phyloP scores from a whole-genome alignment of 2,113 vertebrate species.

The Lanius ludovicianus region DNA sequence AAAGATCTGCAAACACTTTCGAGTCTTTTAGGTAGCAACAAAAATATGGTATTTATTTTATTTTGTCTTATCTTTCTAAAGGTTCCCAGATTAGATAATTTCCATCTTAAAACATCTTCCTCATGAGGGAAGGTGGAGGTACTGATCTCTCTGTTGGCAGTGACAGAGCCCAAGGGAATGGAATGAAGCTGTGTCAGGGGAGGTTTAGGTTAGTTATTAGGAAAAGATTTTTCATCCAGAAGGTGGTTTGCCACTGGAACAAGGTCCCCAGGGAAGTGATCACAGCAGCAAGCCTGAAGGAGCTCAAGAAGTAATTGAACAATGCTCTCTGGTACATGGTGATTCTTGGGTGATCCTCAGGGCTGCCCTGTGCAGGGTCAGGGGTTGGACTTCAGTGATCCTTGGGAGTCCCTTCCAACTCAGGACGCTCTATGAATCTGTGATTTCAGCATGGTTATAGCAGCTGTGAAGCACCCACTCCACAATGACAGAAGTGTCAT shows the following conservation, averaged over 20 bases:
- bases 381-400: no score
- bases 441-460: rapidly evolving
- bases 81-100: not conserved
- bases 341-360: not conserved
- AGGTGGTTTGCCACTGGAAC: not conserved
- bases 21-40: not conserved
- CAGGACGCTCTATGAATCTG: not conserved
- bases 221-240: not conserved
- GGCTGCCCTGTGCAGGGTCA: not conserved
- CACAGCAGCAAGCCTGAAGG: not conserved
- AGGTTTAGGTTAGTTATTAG: not conserved
- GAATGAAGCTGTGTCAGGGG: not conserved
- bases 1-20: not conserved
- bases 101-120: not conserved
- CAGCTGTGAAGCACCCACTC: not conserved
- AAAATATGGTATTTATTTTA: not conserved
- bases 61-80: not conserved
- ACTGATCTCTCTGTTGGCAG: not conserved
- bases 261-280: not conserved
- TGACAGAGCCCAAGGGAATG: not conserved
- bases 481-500: not conserved
- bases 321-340: not conserved
- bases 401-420: not conserved
- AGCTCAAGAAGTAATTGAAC: not conserved
- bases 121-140: not conserved